Base-by-base conservation (phyloP, 37 sponge, comb jelly and placozoan genomes). In the Geodia barretti region DNA sequence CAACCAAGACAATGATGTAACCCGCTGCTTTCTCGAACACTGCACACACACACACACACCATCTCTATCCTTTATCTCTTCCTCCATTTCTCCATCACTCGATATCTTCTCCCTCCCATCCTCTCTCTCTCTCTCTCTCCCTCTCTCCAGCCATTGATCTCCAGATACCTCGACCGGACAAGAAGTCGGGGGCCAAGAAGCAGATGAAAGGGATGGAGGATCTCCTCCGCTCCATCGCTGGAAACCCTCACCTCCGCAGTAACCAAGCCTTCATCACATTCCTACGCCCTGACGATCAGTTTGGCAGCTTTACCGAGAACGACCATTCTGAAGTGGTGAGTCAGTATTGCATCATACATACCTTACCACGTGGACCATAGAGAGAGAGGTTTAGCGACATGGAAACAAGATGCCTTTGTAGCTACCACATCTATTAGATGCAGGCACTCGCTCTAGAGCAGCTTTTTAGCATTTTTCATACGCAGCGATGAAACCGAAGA, bases 261-360 rank as follows among this genome's bases (percentile, higher is more conserved):
- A 28, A 33, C 0, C 67, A 35, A 36, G 32, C 75, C 33, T 68
- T 86, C 33, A 38, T 79, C 39, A 17, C 21, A 24, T 81, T 74
- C 62, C 77, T 65, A 71, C 74, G 73, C 66, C 74, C 69, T 17
- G 74, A 60, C 38, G 63, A 73, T 26, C 60, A 79, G 67, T 78
- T 82, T 38, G 89, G 76, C 11, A 73, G 47, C 25, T 76, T 81
- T n/a, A 21, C 29, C 25, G 9, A 71, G 33, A 68, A 75, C 29
- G 75, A 64, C 39, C n/a, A n/a, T n/a, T 75, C 82, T 0, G 69
- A 80, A 66, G 69, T 82, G n/a, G 74, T 82, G 62, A 63, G 82
- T 37, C 25, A n/a, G n/a, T n/a, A n/a, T n/a, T n/a, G n/a, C n/a
- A n/a, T n/a, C n/a, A n/a, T n/a, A n/a, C n/a, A n/a, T n/a, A n/a